Conservation (phyloP, 2,888 invertebrate species). For the Trypoxylon attenuatum region DNA sequence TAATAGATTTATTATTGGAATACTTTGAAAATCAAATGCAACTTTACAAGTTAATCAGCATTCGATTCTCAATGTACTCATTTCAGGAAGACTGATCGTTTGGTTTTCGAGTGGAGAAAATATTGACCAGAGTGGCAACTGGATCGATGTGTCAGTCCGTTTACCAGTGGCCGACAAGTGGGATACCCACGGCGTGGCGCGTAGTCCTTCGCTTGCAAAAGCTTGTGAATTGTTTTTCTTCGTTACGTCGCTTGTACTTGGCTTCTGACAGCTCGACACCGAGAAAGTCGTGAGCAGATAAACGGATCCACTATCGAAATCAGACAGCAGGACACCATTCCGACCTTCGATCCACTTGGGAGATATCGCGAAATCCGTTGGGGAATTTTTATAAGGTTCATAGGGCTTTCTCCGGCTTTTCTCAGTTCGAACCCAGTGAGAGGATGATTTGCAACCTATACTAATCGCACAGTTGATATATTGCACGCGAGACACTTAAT, state of each 20-base stretch:
- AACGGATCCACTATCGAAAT: conserved; percentile 15
- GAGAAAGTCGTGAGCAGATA: conserved; percentile 13
- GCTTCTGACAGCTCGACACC: not conserved
- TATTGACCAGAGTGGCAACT: conserved; percentile 4
- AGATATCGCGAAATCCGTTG: not conserved
- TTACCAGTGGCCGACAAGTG: conserved; percentile 16
- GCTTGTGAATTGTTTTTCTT: conserved; percentile 19
- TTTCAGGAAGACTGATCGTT: not conserved
- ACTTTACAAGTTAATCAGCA: too few relatives aligned
- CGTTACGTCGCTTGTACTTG: not conserved
- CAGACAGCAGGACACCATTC: not conserved
- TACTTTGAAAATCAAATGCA: too few relatives aligned
- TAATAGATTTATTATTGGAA: too few relatives aligned
- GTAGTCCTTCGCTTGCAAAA: not conserved
- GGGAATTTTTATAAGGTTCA: not conserved
- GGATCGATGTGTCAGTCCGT: conserved; percentile 19
- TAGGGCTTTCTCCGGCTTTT: too few relatives aligned
- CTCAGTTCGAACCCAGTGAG: too few relatives aligned
- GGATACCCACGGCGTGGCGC: conserved; percentile 6
- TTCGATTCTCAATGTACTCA: too few relatives aligned
- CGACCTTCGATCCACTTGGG: not conserved
- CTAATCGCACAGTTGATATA: too few relatives aligned
- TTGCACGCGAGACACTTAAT: too few relatives aligned
- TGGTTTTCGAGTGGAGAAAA: conserved; percentile 2
- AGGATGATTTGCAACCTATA: too few relatives aligned